Conservation (phyloP, 2,113 vertebrate genomes). For the Microcebus jonahi region DNA sequence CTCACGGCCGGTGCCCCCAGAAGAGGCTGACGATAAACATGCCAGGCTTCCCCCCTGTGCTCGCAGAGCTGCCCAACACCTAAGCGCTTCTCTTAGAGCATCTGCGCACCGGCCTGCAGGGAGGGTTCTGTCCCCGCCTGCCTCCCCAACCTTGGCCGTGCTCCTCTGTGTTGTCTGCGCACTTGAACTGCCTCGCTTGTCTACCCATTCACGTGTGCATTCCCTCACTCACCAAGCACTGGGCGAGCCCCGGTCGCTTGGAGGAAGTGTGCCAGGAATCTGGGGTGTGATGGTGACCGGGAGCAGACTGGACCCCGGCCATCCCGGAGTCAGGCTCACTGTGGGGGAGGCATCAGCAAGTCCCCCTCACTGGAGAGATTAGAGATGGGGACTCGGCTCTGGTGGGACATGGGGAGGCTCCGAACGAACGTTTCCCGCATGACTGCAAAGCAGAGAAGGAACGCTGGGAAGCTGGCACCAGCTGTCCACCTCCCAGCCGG, state of each 20-base stretch:
- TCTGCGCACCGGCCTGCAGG: too few relatives aligned
- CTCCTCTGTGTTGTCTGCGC: neutral
- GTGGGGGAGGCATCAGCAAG: fast-evolving
- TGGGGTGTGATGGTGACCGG: fast-evolving
- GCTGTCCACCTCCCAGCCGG: neutral
- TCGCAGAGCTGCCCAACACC: neutral
- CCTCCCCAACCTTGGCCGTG: neutral
- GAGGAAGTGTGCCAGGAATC: fast-evolving
- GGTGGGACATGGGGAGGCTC: fast-evolving
- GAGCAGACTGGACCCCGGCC: neutral
- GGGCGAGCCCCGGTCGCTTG: neutral
- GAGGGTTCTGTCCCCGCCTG: neutral
- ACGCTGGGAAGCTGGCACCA: fast-evolving
- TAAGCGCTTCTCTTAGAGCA: neutral
- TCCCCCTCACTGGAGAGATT: too few relatives aligned
- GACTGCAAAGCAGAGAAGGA: neutral
- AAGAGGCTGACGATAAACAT: fast-evolving
- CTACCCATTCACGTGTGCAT: neutral
- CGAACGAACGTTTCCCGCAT: neutral
- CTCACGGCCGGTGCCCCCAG: neutral
- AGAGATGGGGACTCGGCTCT: neutral
- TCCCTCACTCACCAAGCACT: neutral
- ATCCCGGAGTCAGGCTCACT: neutral
- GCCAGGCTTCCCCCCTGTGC: neutral
- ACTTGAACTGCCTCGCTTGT: neutral